Percentiles rank a stretch among this genome's conserved stretches.
Evolutionary conservation across 1,140 invertebrate genomes (phyloP).

Genomic region (Polypedilum vanderplanki): DNA sequence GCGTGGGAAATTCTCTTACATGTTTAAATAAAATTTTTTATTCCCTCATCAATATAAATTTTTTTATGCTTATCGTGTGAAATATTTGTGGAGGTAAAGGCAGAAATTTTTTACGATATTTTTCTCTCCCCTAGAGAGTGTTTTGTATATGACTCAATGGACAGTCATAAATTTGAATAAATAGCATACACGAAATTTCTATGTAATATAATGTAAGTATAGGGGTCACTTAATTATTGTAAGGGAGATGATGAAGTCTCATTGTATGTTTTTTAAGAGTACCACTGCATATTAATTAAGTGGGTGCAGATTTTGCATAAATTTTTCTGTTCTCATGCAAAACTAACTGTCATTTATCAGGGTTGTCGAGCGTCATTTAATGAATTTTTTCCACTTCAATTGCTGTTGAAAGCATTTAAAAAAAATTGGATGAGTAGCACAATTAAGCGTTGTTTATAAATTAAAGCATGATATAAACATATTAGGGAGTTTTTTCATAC

Average conservation of each 20-base stretch:
- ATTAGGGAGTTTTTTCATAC: slow-evolving; percentile 9
- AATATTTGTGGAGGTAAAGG: neutral
- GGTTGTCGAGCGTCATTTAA: neutral
- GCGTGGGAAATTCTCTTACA: slow-evolving; percentile 27
- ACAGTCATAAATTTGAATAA: slow-evolving; percentile 19
- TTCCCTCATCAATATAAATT: slow-evolving; percentile 3
- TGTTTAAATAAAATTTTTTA: neutral
- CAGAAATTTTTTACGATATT: neutral
- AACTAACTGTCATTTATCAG: neutral
- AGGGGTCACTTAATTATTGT: slow-evolving; percentile 5
- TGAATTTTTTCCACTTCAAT: neutral
- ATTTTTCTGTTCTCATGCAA: neutral
- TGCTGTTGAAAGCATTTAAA: neutral
- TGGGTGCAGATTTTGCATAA: slow-evolving; percentile 10
- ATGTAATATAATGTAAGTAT: slow-evolving; percentile 4
- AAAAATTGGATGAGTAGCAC: neutral
- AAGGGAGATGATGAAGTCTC: neutral
- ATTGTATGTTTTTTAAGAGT: neutral
- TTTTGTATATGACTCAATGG: neutral
- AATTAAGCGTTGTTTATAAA: slow-evolving; percentile 17
- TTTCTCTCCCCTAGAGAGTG: neutral
- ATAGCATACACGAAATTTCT: neutral
- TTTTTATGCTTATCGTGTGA: slow-evolving; percentile 4
- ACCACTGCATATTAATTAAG: neutral
- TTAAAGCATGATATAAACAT: neutral